phyloP scores from a whole-genome alignment of 2,113 vertebrate species.

The Heptranchias perlo region DNA sequence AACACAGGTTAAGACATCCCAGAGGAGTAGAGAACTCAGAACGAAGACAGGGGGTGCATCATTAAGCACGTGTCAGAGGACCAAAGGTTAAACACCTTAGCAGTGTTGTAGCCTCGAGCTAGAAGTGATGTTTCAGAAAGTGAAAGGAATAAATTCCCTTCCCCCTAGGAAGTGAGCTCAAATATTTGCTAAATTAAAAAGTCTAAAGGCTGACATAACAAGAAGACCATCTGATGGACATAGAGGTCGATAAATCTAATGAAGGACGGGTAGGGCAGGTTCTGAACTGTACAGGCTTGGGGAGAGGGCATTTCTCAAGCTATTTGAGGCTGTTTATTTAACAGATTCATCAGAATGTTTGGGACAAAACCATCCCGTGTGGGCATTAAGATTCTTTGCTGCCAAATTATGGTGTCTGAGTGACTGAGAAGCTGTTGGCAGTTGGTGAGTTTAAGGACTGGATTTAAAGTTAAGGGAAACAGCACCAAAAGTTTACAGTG shows the following conservation, averaged over 20 bases:
- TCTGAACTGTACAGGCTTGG: neutral
- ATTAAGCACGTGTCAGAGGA: neutral
- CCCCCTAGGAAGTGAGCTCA: neutral
- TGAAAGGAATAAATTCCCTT: constrained; percentile 5
- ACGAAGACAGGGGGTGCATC: neutral
- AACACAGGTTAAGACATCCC: neutral
- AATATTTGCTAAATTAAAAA: neutral
- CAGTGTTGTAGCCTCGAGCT: neutral
- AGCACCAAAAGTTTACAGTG: neutral
- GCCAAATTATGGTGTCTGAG: neutral
- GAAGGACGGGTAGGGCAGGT: neutral
- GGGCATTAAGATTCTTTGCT: neutral
- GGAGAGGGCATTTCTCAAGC: neutral
- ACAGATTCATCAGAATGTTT: neutral
- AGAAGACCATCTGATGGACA: neutral
- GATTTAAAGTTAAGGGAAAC: neutral
- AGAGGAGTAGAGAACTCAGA: neutral
- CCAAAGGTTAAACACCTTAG: neutral
- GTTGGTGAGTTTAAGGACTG: neutral
- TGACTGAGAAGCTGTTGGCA: neutral
- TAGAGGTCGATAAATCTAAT: neutral
- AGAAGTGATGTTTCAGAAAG: neutral
- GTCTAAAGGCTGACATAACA: neutral
- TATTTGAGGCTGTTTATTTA: neutral
- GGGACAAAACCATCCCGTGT: neutral